Evolutionary conservation across 1,140 invertebrate species (phyloP), one percentile per base, ranked within the genome.

Genomic region (Liolophura sinensis): DNA sequence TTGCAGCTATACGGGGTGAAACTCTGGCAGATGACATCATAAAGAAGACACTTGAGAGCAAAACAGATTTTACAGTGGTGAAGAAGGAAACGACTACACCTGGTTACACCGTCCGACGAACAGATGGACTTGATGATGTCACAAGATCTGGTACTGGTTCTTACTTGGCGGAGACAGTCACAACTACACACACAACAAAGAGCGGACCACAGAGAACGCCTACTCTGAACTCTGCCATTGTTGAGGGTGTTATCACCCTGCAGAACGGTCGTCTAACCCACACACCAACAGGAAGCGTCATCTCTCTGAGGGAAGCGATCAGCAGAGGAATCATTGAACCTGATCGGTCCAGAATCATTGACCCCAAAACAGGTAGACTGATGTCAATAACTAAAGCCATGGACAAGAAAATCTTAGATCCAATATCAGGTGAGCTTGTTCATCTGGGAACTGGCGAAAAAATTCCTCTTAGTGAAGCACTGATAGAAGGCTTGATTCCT

Each of bases 341-440:
- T n/a, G 68, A 72, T 31, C 67, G 66, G 40, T 81, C 79, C 15
- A 70, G 65, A 48, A 60, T 81, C 18, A 61, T 79, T 31, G 76
- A 82, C 70, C 78, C 80, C 14, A 72, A 73, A 55, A 73, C 70
- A 59, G 75, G 76, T 60, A 76, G 93, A 70, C 79, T 88, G 4
- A 73, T 97, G 0, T 91, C 92, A 60, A 85, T 96, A 18, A 91
- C 91, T 1, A 92, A 95, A 83, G 92, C 93, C 1, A 90, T 96
- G 14, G 91, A 91, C 70, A 91, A 91, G 82, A 92, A 92, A 22
- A 89, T 92, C 59, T 93, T 93, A 78, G 93, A 96, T 80, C 88
- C 90, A 0, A 86, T 88, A 58, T 90, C 89, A n/a, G 91, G 91
- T 25, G 90, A 88, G 90, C 68, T 94, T 65, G 91, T 73, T 56